Evolutionary conservation across 1,140 invertebrate species (phyloP), one percentile per base, ranked within the genome.

Genomic region (Centruroides vittatus): DNA sequence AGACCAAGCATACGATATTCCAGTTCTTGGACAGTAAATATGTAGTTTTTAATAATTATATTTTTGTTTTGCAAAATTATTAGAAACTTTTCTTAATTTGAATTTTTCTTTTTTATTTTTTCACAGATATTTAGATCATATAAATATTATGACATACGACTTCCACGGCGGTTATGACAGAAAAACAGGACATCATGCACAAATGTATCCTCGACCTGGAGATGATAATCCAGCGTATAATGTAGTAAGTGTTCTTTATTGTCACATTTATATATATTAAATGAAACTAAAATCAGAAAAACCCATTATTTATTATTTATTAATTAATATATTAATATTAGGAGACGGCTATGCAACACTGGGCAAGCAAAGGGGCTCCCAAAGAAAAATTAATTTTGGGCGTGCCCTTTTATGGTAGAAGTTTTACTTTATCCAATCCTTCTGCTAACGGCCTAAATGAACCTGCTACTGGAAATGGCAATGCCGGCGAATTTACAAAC

Each of bases 221-320:
- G 86, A 88, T 86, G 69, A 86, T 88, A 35, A 88, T 86, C 4
- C 85, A 85, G 60, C 88, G 79, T 76, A 92, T 34, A 93, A 89
- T 54, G 88, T 92, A 64, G 86, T 88, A 79, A 47, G 61, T 23
- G 23, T 23, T 23, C 23, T 23, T 23, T 23, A 23, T 23, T 23
- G 2, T 23, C 23, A 23, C 23, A 23, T 23, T 23, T 23, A 23
- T 23, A 23, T 23, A 23, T 23, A 23, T 23, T 23, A 23, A 23
- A 23, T 23, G 23, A 23, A 23, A 23, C 23, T 23, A 23, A 23
- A 23, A 23, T 23, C 2, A 23, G 23, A 23, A 23, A 23, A 23
- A 23, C 23, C 23, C 23, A 23, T 23, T 23, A 23, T 23, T 23
- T 23, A 23, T 23, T 23, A 23, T 23, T 23, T 23, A 23, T 23